Evolutionary conservation across 1,140 invertebrate genomes (phyloP), one percentile per base, ranked within the genome.

Genomic region (Antheraea pernyi): DNA sequence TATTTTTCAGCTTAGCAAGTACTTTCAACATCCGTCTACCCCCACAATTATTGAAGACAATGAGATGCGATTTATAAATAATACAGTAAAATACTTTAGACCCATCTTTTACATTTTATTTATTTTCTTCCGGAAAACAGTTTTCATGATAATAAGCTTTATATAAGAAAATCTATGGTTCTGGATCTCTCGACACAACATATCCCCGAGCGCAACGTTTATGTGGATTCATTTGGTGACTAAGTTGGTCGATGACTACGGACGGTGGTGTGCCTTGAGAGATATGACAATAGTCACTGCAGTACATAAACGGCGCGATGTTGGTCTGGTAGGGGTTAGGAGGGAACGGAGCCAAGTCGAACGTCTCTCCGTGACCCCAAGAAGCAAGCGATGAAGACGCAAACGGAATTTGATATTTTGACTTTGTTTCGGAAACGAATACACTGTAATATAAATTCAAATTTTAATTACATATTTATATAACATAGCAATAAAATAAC

Each of bases 231-330:
- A 76, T 69, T 1, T 79, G 30, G 11, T 81, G 81, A 13, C 69
- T 73, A 7, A 84, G 65, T 66, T 89, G 87, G 19, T 91, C 89
- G 0, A 91, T 80, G 7, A 86, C 88, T 0, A 76, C 82, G 39
- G 79, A 84, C 0, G 88, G 86, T 0, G 84, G 79, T 0, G 88
- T 88, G 7, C 89, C 88, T 64, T 88, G 84, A 9, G 82, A 73
- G 7, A 90, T 83, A 59, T 88, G 88, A 53, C 89, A 90, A 48
- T 91, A 91, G 64, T 91, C 89, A 63, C 85, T 90, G 66, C 89
- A 90, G 69, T 91, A 91, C 89, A 91, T 91, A 64, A 88, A 88
- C 0, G 89, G 89, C 0, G 89, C 83, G 7, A 87, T 83, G 70
- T 87, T 85, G 0, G 89, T 89, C 67, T 90, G 89, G 36, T 79